phyloP scores from a whole-genome alignment of 1,140 invertebrate species.

The Cepaea nemoralis region DNA sequence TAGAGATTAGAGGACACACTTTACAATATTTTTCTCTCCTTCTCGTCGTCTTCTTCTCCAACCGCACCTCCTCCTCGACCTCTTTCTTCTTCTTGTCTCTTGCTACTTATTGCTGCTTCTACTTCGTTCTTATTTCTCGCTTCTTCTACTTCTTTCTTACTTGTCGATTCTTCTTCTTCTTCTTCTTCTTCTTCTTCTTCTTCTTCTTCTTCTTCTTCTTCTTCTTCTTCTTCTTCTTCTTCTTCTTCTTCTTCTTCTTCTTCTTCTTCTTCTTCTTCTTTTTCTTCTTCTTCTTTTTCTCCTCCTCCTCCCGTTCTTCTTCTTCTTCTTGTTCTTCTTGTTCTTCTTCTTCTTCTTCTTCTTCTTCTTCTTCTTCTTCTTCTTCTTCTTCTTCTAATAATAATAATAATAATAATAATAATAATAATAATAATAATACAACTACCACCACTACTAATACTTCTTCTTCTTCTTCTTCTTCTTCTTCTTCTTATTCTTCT shows the following conservation, averaged over 20 bases:
- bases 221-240: conserved; percentile 26
- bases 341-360: conserved; percentile 10
- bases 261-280: conserved; percentile 18
- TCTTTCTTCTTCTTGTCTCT: neutral
- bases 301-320: neutral
- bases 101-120: neutral
- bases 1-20: no score
- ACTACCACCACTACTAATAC: no score
- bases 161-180: no score
- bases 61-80: no score
- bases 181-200: conserved; percentile 7
- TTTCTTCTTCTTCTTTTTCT: conserved; percentile 1
- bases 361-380: neutral
- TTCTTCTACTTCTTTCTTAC: conserved; percentile 11
- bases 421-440: no score
- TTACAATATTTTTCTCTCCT: no score
- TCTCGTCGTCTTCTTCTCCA: no score
- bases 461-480: no score
- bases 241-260: neutral
- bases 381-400: no score
- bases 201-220: conserved; percentile 10
- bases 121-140: neutral
- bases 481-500: no score
- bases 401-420: no score
- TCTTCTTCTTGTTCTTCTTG: conserved; percentile 8